Evolutionary conservation across 2,888 invertebrate species (phyloP).

Genomic region (Fabriciana adippe): DNA sequence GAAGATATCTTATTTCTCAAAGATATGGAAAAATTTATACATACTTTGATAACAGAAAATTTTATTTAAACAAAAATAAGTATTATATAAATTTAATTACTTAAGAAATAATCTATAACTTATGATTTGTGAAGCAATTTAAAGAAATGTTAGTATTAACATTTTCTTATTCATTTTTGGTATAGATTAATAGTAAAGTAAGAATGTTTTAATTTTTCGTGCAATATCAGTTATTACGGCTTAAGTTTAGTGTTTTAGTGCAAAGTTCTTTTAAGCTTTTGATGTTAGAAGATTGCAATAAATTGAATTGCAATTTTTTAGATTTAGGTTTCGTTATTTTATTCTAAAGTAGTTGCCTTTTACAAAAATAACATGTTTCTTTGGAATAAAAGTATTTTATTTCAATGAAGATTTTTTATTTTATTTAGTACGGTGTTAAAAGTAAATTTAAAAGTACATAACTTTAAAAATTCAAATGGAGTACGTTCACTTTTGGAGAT

Average conservation of each 20-base stretch:
- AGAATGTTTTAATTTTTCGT: slow-evolving; percentile 49
- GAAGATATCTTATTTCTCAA: too few species aligned
- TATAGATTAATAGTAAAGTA: slow-evolving; percentile 39
- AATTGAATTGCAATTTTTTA: slow-evolving; percentile 3
- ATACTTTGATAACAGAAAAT: too few species aligned
- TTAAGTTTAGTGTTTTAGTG: slow-evolving; percentile 37
- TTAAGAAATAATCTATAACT: too few species aligned
- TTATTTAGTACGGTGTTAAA: neutral
- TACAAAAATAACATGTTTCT: too few species aligned
- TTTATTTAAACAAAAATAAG: too few species aligned
- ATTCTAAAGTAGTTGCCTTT: too few species aligned
- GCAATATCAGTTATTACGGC: slow-evolving; percentile 66
- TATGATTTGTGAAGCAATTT: too few species aligned
- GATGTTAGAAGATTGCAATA: slow-evolving; percentile 23
- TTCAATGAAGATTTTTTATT: too few species aligned
- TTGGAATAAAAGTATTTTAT: too few species aligned
- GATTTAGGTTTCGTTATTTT: neutral
- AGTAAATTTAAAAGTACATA: neutral
- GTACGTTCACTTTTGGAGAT: neutral
- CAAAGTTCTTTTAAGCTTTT: slow-evolving; percentile 35
- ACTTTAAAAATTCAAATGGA: neutral
- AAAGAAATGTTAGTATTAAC: neutral
- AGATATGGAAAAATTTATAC: too few species aligned
- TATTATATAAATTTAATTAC: too few species aligned
- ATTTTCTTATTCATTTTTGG: neutral